Conservation (phyloP, 1,140 invertebrate genomes). For the Drosophila bifasciata region DNA sequence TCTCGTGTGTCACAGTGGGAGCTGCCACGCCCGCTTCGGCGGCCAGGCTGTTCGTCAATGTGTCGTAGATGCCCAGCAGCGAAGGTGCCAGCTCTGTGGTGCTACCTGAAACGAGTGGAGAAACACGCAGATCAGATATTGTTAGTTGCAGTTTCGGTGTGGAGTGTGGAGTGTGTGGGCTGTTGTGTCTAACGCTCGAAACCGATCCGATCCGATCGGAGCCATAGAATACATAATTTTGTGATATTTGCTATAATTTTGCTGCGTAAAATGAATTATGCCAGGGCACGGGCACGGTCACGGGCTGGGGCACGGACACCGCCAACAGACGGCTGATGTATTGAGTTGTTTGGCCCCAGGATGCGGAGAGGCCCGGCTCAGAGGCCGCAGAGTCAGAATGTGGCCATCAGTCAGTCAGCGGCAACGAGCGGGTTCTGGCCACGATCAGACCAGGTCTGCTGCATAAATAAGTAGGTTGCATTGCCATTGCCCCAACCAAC, state of each 20-base stretch:
- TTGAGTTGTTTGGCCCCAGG: slow-evolving; percentile 78
- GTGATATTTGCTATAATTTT: slow-evolving; percentile 77
- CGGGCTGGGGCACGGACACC: slow-evolving; percentile 16
- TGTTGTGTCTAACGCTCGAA: slow-evolving; percentile 31
- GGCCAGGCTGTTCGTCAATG: slow-evolving; percentile 66
- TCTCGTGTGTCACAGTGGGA: slow-evolving; percentile 40
- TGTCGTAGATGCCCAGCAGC: slow-evolving; percentile 86
- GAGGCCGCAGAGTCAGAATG: slow-evolving; percentile 50
- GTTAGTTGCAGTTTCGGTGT: background rate
- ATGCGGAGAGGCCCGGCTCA: slow-evolving; percentile 39
- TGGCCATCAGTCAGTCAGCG: slow-evolving; percentile 66
- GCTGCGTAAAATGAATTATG: slow-evolving; percentile 74
- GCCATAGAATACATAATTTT: slow-evolving; percentile 60
- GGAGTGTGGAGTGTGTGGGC: slow-evolving; percentile 2
- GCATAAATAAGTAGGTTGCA: slow-evolving; percentile 80
- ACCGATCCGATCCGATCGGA: background rate
- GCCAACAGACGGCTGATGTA: slow-evolving; percentile 52
- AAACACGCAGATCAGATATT: background rate
- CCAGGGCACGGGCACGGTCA: slow-evolving; percentile 35
- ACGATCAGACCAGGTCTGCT: slow-evolving; percentile 48
- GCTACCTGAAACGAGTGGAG: slow-evolving; percentile 84
- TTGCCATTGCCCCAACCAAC: slow-evolving; percentile 7
- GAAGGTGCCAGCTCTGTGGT: slow-evolving; percentile 86
- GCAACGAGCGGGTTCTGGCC: slow-evolving; percentile 4
- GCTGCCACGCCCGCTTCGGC: slow-evolving; percentile 26